Base-by-base conservation (phyloP, 2,888 invertebrate species). In the Podotricha telesiphe region DNA sequence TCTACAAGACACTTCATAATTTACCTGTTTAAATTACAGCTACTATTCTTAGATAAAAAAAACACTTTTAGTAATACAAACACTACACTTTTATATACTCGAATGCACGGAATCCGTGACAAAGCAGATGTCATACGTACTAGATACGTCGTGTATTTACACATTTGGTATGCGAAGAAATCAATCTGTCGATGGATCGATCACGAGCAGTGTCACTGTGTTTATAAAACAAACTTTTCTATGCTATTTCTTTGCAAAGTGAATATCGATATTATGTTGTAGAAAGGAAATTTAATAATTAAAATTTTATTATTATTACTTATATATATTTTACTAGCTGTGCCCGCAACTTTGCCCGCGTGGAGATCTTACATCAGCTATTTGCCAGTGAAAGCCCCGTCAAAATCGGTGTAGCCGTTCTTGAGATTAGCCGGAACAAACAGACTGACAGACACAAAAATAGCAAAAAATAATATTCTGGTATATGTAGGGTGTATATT, bases 161-260 rank as follows among this genome's bases (percentile, higher is more conserved):
- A 40, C 58, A 48, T 56, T 65, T 65, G 56, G 47, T 34, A 66
- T 58, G 58, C 58, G 65, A 65, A 56, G 65, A 65, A 65, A 55
- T 65, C 55, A 56, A 65, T 65, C 55, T 45, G 55, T 55, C 51
- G 47, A 56, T 65, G 34, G 11, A 65, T 56, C 55, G 45, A 56
- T 65, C 65, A 65, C 65, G 65, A 65, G 42, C 22, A 13, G 40
- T 28, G 15, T 45, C 28, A 45, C 34, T 11, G 53, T 28, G 28
- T 55, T 53, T 65, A 53, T 34, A 55, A 65, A 55, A 65, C 65
- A 55, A 34, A n/a, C 28, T 17, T 55, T 62, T 48, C 19, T 37
- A 34, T 19, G 28, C 10, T 48, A 11, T 34, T 19, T 50, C 19
- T 34, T 48, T 4, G 17, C 34, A 34, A 48, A n/a, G n/a, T n/a